Evolutionary conservation across 2,888 invertebrate genomes (phyloP).

Genomic region (Galerucella pusilla): DNA sequence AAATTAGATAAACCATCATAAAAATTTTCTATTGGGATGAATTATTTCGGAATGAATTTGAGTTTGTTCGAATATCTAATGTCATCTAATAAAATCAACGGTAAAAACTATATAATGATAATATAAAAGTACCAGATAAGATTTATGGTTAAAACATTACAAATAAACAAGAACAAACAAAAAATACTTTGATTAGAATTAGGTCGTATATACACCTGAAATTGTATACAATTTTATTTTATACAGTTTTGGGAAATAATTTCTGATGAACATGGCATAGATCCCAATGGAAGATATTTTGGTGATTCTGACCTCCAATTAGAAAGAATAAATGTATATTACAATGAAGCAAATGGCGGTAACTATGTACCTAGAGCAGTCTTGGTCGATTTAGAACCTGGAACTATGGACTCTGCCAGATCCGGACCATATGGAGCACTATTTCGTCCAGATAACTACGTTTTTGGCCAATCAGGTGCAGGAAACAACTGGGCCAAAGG

Average conservation of each 20-base stretch:
- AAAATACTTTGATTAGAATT: too few species aligned
- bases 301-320: slow-evolving; percentile 92
- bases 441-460: slow-evolving; percentile 91
- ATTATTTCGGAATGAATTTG: too few species aligned
- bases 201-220: too few species aligned
- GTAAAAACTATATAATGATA: too few species aligned
- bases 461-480: slow-evolving; percentile 76
- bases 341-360: slow-evolving; percentile 86
- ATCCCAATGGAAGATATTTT: slow-evolving; percentile 88
- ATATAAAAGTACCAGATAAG: too few species aligned
- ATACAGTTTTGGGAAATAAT: slow-evolving; percentile 93
- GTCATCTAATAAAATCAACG: too few species aligned
- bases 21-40: too few species aligned
- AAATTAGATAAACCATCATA: too few species aligned
- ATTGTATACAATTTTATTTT: too few species aligned
- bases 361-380: slow-evolving; percentile 83
- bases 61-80: too few species aligned
- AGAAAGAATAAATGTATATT: slow-evolving; percentile 95
- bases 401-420: slow-evolving; percentile 91
- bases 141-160: too few species aligned
- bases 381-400: slow-evolving; percentile 81
- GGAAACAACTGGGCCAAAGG: slow-evolving; percentile 92
- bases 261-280: slow-evolving; percentile 94
- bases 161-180: too few species aligned
- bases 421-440: slow-evolving; percentile 88